phyloP scores from a whole-genome alignment of 1,140 invertebrate species.

The Dysdera silvatica region DNA sequence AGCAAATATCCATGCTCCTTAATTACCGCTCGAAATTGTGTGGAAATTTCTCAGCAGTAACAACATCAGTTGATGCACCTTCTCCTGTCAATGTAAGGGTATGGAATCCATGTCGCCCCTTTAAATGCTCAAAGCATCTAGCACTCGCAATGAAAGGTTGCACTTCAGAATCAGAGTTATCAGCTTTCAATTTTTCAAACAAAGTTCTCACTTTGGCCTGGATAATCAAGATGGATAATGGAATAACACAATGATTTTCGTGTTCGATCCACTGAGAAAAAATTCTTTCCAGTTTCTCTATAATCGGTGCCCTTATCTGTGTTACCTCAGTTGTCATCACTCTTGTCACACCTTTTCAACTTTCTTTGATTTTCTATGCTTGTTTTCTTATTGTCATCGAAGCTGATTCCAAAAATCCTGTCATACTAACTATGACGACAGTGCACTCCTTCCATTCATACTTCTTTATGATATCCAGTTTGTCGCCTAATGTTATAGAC shows the following conservation, averaged over 20 bases:
- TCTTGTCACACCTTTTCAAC: conserved; percentile 3
- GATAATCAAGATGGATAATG: no score
- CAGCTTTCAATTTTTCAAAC: not conserved
- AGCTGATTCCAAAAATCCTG: conserved; percentile 12
- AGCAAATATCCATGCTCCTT: not conserved
- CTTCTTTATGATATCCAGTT: not conserved
- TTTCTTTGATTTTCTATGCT: conserved; percentile 8
- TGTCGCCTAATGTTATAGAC: not conserved
- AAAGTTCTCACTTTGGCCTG: not conserved
- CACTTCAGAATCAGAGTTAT: not conserved
- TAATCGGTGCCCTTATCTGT: conserved; percentile 2
- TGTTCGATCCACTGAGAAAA: not conserved
- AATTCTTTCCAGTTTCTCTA: not conserved
- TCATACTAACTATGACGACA: not conserved
- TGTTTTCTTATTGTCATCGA: conserved; percentile 5
- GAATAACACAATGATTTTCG: not conserved
- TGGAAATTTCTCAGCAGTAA: not conserved
- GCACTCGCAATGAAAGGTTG: not conserved
- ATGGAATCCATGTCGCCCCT: not conserved
- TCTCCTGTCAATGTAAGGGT: not conserved
- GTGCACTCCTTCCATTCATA: conserved; percentile 1
- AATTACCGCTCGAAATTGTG: not conserved
- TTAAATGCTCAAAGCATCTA: not conserved
- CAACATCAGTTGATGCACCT: not conserved
- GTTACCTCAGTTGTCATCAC: not conserved